Conservation (phyloP, 2,113 vertebrate genomes). For the Echinops telfairi region DNA sequence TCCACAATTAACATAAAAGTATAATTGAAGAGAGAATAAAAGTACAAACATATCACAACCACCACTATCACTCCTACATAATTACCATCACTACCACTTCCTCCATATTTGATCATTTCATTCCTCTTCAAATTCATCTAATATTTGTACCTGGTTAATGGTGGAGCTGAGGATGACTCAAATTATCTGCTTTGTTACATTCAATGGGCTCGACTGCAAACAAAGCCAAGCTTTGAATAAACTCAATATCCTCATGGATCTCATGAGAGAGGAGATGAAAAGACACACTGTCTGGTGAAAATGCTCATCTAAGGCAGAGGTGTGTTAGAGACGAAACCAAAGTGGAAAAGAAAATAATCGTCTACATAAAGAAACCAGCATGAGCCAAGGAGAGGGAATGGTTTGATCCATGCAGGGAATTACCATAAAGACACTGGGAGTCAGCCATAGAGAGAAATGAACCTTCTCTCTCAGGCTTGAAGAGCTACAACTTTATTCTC, state of each 20-base stretch:
- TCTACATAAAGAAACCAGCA: not conserved
- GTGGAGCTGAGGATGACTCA: not conserved
- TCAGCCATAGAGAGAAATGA: not conserved
- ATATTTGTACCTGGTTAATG: not conserved
- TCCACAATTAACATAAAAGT: conserved; percentile 12
- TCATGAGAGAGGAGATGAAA: not conserved
- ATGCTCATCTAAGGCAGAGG: not conserved
- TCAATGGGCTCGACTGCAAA: not conserved
- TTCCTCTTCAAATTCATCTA: not conserved
- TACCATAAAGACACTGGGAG: not conserved
- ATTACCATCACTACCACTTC: not conserved
- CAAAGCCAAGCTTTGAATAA: not conserved
- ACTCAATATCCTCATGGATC: not conserved
- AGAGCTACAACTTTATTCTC: not conserved
- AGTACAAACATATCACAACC: not conserved
- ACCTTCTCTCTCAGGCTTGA: not conserved
- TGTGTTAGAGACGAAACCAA: too few species aligned
- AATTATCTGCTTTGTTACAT: not conserved
- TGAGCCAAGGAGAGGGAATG: not conserved
- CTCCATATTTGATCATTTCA: not conserved
- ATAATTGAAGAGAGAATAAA: not conserved
- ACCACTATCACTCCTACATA: too few species aligned
- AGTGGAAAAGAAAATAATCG: not conserved
- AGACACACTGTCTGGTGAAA: not conserved
- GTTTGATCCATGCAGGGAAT: not conserved